Evolutionary conservation across 2,113 vertebrate genomes (phyloP), one percentile per base, ranked within the genome.

Genomic region (Phalacrocorax carbo): DNA sequence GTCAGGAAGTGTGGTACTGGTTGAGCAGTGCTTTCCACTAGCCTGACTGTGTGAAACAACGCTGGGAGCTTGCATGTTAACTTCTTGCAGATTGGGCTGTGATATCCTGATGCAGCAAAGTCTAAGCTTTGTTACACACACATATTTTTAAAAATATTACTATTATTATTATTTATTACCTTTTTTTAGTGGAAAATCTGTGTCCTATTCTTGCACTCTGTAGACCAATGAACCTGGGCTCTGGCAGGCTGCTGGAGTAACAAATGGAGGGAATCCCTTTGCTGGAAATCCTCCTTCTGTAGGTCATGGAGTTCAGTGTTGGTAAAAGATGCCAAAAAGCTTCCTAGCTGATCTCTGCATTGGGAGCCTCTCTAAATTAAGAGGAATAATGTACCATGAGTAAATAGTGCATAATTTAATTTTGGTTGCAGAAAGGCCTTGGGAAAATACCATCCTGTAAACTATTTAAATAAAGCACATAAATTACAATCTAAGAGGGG

Each of bases 311-410:
- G 75, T 88, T 96, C 62, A 61, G 61, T 29, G 69, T 90, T 96
- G 86, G 44, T 73, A 3, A 27, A 76, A 76, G 70, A 77, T 91
- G 77, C 65, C 44, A 40, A 46, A 71, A 71, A 90, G 16, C 72
- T 52, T 88, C 51, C 58, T 57, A 70, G 71, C 82, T 92, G 75
- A 77, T 93, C 66, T 86, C 66, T 72, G 66, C 4, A 0, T 38
- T 26, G 32, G 89, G 64, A 81, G 48, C 69, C 79, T 95, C 83
- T 95, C 49, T 95, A 46, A 94, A 70, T 90, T 83, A 87, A 93
- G 44, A 78, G 62, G 48, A 30, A 57, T 92, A 82, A 86, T 40
- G 52, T 78, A 64, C 80, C 69, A 36, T 71, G 72, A 86, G 44
- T 81, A 92, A 92, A 75, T 30, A 91, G 34, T n/a, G 36, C 57